Conservation (phyloP, 2,888 invertebrate genomes). For the Hydrotaea cyrtoneurina region DNA sequence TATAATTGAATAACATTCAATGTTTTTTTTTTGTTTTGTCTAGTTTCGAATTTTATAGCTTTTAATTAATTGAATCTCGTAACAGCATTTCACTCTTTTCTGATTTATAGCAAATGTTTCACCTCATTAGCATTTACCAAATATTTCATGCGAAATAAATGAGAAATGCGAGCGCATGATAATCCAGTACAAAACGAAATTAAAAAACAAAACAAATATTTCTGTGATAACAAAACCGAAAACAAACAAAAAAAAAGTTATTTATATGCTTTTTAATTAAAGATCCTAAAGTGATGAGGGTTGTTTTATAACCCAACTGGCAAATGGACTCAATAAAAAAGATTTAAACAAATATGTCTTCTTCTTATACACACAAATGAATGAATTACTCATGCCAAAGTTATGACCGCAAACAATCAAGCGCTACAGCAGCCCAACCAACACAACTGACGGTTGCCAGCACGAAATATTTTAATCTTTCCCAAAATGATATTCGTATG, state of each 20-base stretch:
- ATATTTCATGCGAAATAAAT: not conserved
- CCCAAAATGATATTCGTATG: not conserved
- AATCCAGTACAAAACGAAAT: not conserved
- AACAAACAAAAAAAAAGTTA: slow-evolving; percentile 9
- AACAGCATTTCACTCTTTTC: not conserved
- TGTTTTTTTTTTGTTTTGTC: too few relatives aligned
- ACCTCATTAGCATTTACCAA: not conserved
- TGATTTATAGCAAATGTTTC: slow-evolving; percentile 7
- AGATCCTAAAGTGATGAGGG: slow-evolving; percentile 25
- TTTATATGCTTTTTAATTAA: slow-evolving; percentile 34
- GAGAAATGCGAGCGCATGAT: not conserved
- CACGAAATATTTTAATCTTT: slow-evolving; percentile 5
- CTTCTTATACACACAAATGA: not conserved
- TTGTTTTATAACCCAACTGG: slow-evolving; percentile 21
- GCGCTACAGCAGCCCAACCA: not conserved
- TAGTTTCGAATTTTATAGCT: too few relatives aligned
- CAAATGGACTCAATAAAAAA: slow-evolving; percentile 22
- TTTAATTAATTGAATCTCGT: too few relatives aligned
- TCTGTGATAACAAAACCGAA: too few relatives aligned
- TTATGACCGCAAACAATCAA: not conserved
- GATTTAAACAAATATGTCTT: not conserved
- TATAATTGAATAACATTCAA: too few relatives aligned
- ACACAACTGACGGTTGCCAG: not conserved
- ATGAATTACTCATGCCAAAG: slow-evolving; percentile 20
- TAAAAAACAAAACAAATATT: slow-evolving; percentile 30